These are phyloP conservation scores for Epizoanthus illoricatus DNA, from an alignment of 92 coral and sea anemone genomes.

Conservation along the genomic window DNA sequence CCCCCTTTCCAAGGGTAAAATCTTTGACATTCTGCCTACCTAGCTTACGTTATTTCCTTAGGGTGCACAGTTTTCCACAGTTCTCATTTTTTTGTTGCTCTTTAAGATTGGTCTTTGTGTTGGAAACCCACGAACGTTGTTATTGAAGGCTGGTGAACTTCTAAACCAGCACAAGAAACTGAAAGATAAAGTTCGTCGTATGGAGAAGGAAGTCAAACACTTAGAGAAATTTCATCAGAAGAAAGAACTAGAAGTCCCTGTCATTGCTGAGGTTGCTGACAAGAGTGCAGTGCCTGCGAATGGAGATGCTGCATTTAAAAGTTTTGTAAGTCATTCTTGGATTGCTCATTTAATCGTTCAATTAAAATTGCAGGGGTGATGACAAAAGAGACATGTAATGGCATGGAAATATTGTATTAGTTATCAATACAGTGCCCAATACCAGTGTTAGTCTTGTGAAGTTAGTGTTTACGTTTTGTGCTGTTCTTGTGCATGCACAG, in stretches of 20 bases:
- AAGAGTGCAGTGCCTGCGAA: constrained; percentile 33
- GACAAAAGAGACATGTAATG: too few species aligned
- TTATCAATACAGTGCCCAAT: too few species aligned
- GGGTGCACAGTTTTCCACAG: too few species aligned
- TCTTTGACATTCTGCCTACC: too few species aligned
- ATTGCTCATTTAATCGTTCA: too few species aligned
- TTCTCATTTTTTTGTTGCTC: not conserved
- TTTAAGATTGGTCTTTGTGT: constrained; percentile 78
- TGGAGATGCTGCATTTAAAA: constrained; percentile 42
- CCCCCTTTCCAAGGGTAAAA: too few species aligned
- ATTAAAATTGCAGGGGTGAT: too few species aligned
- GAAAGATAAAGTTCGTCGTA: constrained; percentile 74
- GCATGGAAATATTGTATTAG: too few species aligned
- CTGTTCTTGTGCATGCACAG: too few species aligned
- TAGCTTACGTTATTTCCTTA: too few species aligned
- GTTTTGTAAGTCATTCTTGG: constrained; percentile 11
- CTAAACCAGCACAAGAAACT: constrained; percentile 79
- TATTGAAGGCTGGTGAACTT: constrained; percentile 84
- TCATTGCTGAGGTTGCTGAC: not conserved
- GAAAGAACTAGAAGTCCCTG: constrained; percentile 27
- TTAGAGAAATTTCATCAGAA: constrained; percentile 60
- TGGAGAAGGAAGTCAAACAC: constrained; percentile 81
- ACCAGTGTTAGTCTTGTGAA: too few species aligned
- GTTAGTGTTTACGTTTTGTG: too few species aligned
- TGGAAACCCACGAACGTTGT: constrained; percentile 76